Evolutionary conservation across 2,113 vertebrate genomes (phyloP), one percentile per base, ranked within the genome.

Genomic region (Protobothrops flavoviridis): DNA sequence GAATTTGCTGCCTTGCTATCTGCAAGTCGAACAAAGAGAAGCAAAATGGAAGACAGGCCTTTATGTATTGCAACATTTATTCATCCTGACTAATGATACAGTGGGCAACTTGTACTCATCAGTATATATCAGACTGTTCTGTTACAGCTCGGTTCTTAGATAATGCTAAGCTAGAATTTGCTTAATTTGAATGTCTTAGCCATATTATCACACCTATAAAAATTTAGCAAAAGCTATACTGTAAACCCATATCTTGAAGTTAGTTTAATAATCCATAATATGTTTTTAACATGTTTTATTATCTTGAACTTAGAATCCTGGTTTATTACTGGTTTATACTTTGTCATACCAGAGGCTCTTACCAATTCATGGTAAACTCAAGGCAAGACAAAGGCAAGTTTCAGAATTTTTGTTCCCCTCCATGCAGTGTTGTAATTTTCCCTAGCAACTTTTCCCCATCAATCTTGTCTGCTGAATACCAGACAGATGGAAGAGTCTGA

Each of bases 1-100:
- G 95, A 56, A 94, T 91, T 55, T 88, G 88, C 87, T 95, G 93
- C n/a, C 74, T 39, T 39, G 53, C 52, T 48, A 85, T 85, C 91
- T 92, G 91, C n/a, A 88, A 88, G 9, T 21, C 39, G 17, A 21
- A 88, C 29, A 94, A 21, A 85, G 92, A n/a, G 92, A 61, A 86
- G 33, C 7, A 64, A 86, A 29, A 90, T 45, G 43, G 43, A 45
- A 45, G 43, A 45, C 4, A 45, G 43, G 9, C 5, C 5, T 92
- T 69, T 29, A 12, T 53, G 85, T 53, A 33, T 69, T 64, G 26
- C 61, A 64, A n/a, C 26, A 59, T 64, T 64, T 64, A 43, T 17
- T 9, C 11, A 26, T 45, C 64, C 89, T 52, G 23, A 48, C 23
- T 50, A 52, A 81, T 26, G 0, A 20, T 17, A 29, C 45, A 50